Base-by-base conservation (phyloP, 2,797 vertebrate genomes). In the Micrastur ruficollis region DNA sequence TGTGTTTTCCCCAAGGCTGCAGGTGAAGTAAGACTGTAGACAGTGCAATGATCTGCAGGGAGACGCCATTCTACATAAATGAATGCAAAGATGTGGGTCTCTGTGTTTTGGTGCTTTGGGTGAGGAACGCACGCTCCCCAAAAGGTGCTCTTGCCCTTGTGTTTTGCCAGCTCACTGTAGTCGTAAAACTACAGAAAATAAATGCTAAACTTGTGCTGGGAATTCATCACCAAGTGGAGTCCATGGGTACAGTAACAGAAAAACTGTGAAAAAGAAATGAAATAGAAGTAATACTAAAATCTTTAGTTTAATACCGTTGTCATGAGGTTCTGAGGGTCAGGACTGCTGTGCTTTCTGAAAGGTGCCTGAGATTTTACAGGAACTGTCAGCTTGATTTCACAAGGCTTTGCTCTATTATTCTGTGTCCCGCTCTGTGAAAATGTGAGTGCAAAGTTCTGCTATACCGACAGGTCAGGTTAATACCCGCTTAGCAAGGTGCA, bases 311-410 rank as follows among this genome's bases (percentile, higher is more conserved):
- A 21, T 66, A 19, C 17, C 8, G 26, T 40, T 86, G 36, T 29
- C n/a, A 19, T 6, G 7, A 31, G 14, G n/a, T 86, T 86, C 52
- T 73, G 40, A 80, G 44, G 47, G 23, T 61, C 74, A 87, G 46
- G 26, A 55, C n/a, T 62, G 34, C 29, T 80, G 17, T 74, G 27
- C 27, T 80, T 90, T 95, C 89, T 80, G 42, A 53, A 42, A 91
- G 11, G 34, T 46, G 58, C 34, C 40, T 82, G 34, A 11, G 20
- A 89, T 85, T 94, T 94, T 65, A 61, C 42, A 86, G 76, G 38
- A 75, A 16, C 42, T 75, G 91, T 71, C 94, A 95, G 25, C 49
- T 82, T 80, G 61, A 91, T 88, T 93, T 94, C 90, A 73, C 66
- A 82, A 81, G 59, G 34, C 25, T 91, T 82, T 86, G 36, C 36